phyloP scores from a whole-genome alignment of 2,888 invertebrate genomes.

The Prenolepis imparis region DNA sequence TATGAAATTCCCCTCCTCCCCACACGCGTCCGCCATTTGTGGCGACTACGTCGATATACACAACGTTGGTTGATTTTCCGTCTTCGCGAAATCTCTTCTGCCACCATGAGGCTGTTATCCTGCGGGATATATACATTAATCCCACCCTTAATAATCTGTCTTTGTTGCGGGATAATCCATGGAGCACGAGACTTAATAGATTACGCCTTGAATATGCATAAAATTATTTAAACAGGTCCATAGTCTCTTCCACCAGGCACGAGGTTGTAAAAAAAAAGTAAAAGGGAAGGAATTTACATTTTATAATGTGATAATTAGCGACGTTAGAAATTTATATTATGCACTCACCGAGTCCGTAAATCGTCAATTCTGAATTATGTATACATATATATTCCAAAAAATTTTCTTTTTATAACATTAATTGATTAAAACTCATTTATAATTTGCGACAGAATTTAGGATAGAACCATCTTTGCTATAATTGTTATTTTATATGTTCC shows the following conservation, averaged over 20 bases:
- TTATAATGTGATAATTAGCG: background rate
- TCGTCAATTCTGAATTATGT: background rate
- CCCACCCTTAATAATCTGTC: background rate
- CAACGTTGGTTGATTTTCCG: background rate
- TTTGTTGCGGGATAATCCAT: slow-evolving; percentile 16
- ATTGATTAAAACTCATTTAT: background rate
- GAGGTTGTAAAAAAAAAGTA: background rate
- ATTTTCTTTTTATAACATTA: background rate
- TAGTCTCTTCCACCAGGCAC: background rate
- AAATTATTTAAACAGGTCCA: slow-evolving; percentile 22
- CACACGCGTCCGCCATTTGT: background rate
- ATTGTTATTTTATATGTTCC: no score
- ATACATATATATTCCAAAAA: background rate
- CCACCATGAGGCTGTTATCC: background rate
- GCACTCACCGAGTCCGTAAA: background rate
- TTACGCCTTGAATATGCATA: slow-evolving; percentile 26
- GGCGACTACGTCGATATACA: background rate
- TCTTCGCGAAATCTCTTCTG: background rate
- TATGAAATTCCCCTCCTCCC: slow-evolving; percentile 26
- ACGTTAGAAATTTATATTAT: background rate
- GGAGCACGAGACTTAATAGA: background rate
- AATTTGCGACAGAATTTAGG: background rate
- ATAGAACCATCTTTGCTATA: background rate
- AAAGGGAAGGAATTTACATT: background rate
- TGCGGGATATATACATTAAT: slow-evolving; percentile 1